Base-by-base conservation (phyloP, 2,113 vertebrate species). In the Lepisosteus oculatus region DNA sequence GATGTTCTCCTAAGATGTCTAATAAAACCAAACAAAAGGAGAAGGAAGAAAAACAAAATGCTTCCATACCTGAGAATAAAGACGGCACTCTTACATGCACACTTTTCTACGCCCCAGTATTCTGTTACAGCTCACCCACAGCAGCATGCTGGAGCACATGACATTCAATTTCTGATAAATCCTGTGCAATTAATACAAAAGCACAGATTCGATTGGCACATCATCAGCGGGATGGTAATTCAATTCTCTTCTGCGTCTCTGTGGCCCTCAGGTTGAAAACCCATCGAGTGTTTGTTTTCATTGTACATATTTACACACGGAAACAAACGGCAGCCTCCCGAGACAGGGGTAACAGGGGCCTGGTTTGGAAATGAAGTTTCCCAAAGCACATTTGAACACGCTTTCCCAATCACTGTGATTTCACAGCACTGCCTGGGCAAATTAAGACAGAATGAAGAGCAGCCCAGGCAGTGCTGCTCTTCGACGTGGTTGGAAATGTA, bases 201-300 rank as follows among this genome's bases (percentile, higher is more conserved):
- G 9, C 9, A 51, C 9, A 9, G 47, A 9, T 6, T 9, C 9
- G 41, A 64, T 17, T 65, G 61, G 59, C 61, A 65, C 29, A 8
- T 15, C 15, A 57, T 64, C 70, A 71, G 13, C 15, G 13, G n/a
- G 15, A 63, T 43, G 29, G 67, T 57, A 47, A 63, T 55, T 62
- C 57, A 14, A 3, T 13, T 13, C 61, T 65, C 17, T 29, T 55
- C 61, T n/a, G 47, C 45, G 42, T 43, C 61, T 64, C 61, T 6
- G 47, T 29, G 42, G 61, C 29, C 61, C 17, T 71, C 55, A 47
- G 17, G 61, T 55, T 59, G 43, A 61, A 17, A 62, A 71, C 14
- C 15, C 44, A 65, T 45, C 14, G 64, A 65, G 70, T 55, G 51
- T 65, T 43, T 65, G 70, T 64, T 71, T 71, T 56, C 61, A 71